These are phyloP conservation scores for Timema cristinae DNA, from an alignment of 2,888 invertebrate genomes.

Conservation along the genomic window DNA sequence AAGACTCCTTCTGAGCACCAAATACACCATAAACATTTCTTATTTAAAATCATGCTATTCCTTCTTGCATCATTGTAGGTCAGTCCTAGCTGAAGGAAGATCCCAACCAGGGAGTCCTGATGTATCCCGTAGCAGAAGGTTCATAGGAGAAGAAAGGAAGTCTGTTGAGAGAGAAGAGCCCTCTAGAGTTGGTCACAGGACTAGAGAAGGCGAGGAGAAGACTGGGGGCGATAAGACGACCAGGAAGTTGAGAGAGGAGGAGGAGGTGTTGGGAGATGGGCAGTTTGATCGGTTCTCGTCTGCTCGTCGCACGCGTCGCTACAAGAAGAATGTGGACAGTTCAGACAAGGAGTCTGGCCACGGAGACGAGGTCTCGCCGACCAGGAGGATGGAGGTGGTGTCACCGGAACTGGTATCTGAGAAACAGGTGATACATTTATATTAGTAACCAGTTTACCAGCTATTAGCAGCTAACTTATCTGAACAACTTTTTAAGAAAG, in stretches of 20 bases:
- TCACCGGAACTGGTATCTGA: slow-evolving; percentile 48
- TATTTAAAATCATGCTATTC: no score
- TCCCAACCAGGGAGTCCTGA: no score
- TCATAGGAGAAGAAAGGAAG: background rate
- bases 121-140: no score
- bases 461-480: no score
- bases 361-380: slow-evolving; percentile 48
- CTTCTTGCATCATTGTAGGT: no score
- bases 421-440: slow-evolving; percentile 42
- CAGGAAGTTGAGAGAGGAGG: slow-evolving; percentile 17
- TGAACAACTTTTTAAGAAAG: no score
- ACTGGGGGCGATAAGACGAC: background rate
- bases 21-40: no score
- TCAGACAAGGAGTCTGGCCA: slow-evolving; percentile 32
- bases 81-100: no score
- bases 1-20: no score
- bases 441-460: background rate
- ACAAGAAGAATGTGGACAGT: slow-evolving; percentile 55
- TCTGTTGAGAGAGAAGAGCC: slow-evolving; percentile 17
- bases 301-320: slow-evolving; percentile 74
- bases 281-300: slow-evolving; percentile 83
- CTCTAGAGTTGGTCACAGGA: background rate
- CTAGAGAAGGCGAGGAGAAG: background rate
- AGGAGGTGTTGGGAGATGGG: slow-evolving; percentile 46
- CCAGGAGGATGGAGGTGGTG: slow-evolving; percentile 41